Evolutionary conservation across 2,113 vertebrate genomes (phyloP), one percentile per base, ranked within the genome.

Genomic region (Mohoua ochrocephala): DNA sequence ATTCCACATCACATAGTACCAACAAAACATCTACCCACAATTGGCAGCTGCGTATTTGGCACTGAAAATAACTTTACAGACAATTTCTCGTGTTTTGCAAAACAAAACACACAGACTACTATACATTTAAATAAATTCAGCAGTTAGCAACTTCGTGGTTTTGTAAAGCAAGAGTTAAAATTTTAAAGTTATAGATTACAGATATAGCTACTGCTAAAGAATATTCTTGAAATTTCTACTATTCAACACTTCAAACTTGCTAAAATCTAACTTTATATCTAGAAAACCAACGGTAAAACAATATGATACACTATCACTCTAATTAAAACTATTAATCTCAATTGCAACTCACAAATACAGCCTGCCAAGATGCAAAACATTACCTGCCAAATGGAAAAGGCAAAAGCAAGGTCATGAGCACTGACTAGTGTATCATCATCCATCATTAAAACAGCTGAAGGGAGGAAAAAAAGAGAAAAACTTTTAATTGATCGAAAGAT

Each of bases 371-470:
- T 60, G 44, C 65, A 63, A 78, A 92, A 97, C 49, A 83, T 98
- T 99, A 99, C 99, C 99, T 99, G 99, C 99, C 99, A 99, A 84
- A 99, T 98, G 23, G 99, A 99, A 97, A 99, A 99, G 50, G 99
- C 99, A 97, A 99, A 99, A 93, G 96, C 98, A 86, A 99, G 97
- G 96, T 99, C 99, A 83, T 99, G 98, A 96, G 98, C 98, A 23
- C 99, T 99, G 96, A 99, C 94, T 30, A 99, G 97, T 1, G 98
- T 99, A 97, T 99, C 99, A 39, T 99, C 99, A 94, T 99, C 99
- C 97, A 99, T 97, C 99, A 99, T 99, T 91, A 99, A 94, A 67
- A 99, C 98, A 85, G 98, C 99, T 99, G 93, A 61, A 95, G 71
- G 26, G 44, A 61, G 65, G 64, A 60, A 47, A 80, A 86, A 78